These are phyloP conservation scores for Eupithecia insigniata DNA, from an alignment of 2,888 invertebrate species.

Conservation along the genomic window DNA sequence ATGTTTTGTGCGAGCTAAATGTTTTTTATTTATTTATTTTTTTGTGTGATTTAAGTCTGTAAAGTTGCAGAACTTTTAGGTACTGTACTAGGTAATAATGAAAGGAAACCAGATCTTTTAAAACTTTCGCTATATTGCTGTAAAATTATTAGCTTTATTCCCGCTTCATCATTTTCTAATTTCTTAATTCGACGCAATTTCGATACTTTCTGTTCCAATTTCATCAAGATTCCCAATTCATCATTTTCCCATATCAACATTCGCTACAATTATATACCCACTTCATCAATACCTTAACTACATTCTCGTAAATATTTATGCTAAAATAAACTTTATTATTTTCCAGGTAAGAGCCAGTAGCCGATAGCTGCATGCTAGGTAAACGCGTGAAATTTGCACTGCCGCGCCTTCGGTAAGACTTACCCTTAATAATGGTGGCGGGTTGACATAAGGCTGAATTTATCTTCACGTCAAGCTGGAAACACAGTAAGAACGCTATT, in stretches of 20 bases:
- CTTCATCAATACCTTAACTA: neutral
- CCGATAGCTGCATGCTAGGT: constrained; percentile 72
- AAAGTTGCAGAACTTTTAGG: neutral
- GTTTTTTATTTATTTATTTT: too few relatives aligned
- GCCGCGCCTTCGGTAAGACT: constrained; percentile 69
- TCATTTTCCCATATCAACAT: neutral
- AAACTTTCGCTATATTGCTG: neutral
- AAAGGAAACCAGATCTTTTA: neutral
- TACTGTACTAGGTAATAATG: too few relatives aligned
- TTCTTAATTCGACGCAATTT: neutral
- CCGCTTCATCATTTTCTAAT: neutral
- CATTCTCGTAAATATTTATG: neutral
- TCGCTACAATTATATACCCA: neutral
- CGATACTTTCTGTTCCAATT: neutral
- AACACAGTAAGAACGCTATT: neutral
- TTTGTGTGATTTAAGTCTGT: neutral
- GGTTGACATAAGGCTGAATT: constrained; percentile 31
- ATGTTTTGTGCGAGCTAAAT: too few relatives aligned
- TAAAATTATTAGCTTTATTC: neutral
- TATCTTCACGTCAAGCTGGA: neutral
- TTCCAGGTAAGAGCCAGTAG: constrained; percentile 74
- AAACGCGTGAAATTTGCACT: constrained; percentile 76
- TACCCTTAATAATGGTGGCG: constrained; percentile 50
- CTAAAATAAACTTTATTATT: constrained; percentile 38
- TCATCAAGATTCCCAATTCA: neutral